Conservation (phyloP, 1,140 invertebrate genomes). For the Agrypnia vestita region DNA sequence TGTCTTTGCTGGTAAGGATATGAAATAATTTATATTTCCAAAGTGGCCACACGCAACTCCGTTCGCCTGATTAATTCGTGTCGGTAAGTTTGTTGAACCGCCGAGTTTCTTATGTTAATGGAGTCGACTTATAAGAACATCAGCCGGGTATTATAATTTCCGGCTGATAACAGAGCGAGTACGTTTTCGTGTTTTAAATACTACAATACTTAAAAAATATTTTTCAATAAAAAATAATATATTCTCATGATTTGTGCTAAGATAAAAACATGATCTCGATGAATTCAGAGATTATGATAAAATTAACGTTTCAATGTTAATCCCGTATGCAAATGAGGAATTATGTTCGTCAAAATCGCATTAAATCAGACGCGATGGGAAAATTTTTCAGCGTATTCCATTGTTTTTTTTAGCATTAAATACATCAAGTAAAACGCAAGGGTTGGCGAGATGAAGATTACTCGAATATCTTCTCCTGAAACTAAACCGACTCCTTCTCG, state of each 20-base stretch:
- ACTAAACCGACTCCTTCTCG: slow-evolving; percentile 3
- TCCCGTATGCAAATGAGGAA: slow-evolving; percentile 37
- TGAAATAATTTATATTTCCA: slow-evolving; percentile 9
- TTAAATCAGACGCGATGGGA: slow-evolving; percentile 30
- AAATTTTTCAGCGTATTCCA: slow-evolving; percentile 22
- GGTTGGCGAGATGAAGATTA: slow-evolving; percentile 2
- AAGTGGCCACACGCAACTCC: slow-evolving; percentile 12
- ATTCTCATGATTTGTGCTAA: slow-evolving; percentile 5
- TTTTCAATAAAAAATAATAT: neutral
- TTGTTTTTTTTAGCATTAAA: neutral
- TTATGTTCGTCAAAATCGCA: slow-evolving; percentile 39
- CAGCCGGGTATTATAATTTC: neutral
- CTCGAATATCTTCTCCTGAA: slow-evolving; percentile 6
- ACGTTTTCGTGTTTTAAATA: neutral
- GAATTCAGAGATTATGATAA: slow-evolving; percentile 33
- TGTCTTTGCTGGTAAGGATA: neutral
- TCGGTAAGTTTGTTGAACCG: slow-evolving; percentile 25
- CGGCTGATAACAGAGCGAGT: slow-evolving; percentile 3
- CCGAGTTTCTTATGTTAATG: slow-evolving; percentile 13
- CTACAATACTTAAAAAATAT: slow-evolving; percentile 13
- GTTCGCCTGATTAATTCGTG: slow-evolving; percentile 22
- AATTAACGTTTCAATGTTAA: slow-evolving; percentile 40
- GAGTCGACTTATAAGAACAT: slow-evolving; percentile 5
- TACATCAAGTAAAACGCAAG: neutral
- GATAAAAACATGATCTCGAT: slow-evolving; percentile 22